phyloP scores from a whole-genome alignment of 2,113 vertebrate species.

The Onychorhynchus coronatus region DNA sequence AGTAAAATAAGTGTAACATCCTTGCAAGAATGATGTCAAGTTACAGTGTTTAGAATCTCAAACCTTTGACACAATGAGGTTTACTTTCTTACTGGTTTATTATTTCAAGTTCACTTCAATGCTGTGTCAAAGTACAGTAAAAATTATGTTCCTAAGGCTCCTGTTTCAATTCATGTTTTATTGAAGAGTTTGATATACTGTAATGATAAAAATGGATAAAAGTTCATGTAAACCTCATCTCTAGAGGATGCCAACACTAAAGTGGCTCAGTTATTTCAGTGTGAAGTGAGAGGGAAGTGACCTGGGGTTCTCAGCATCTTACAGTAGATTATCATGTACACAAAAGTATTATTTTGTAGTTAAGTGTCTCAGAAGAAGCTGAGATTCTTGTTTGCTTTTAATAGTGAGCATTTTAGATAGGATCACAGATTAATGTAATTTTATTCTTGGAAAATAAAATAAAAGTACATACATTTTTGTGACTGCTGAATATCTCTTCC shows the following conservation, averaged over 20 bases:
- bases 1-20: background rate
- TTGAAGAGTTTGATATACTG: background rate
- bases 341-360: background rate
- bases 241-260: background rate
- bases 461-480: background rate
- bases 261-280: background rate
- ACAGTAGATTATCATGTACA: background rate
- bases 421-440: background rate
- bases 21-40: background rate
- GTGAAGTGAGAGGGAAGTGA: background rate
- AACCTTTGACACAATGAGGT: fast-evolving
- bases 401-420: background rate
- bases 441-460: background rate
- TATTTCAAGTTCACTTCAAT: background rate
- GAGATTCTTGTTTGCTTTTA: background rate
- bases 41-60: background rate
- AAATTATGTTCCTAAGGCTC: background rate
- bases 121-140: background rate
- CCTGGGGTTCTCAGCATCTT: background rate
- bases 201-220: background rate
- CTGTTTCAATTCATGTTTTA: background rate
- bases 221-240: background rate
- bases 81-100: background rate
- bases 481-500: background rate
- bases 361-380: background rate